These are phyloP conservation scores for Lipotes vexillifer DNA, from an alignment of 2,113 vertebrate genomes.

Conservation along the genomic window DNA sequence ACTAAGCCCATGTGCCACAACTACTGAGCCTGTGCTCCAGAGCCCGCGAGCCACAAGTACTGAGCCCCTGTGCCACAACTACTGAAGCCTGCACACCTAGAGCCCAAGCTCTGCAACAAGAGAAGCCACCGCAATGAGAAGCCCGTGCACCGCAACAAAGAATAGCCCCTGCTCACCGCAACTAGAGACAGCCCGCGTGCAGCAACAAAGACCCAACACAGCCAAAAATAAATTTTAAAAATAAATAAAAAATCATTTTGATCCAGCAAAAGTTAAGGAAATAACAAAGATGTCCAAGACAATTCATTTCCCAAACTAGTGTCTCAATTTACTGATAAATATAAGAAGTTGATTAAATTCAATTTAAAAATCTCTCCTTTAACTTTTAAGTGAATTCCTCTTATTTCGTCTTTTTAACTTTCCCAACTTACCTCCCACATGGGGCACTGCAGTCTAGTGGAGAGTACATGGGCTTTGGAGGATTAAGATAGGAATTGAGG, in stretches of 20 bases:
- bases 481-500: background rate
- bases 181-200: too few species aligned
- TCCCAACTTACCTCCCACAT: background rate
- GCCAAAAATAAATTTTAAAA: too few species aligned
- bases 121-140: too few species aligned
- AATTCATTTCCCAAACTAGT: background rate
- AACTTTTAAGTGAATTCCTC: background rate
- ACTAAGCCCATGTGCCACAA: too few species aligned
- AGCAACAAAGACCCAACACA: too few species aligned
- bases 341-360: background rate
- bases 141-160: too few species aligned
- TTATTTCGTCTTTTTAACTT: background rate
- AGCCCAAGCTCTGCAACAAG: too few species aligned
- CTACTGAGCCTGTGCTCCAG: too few species aligned
- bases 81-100: too few species aligned
- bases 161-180: too few species aligned
- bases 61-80: too few species aligned
- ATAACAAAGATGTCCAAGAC: background rate
- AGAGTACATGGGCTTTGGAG: background rate
- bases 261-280: background rate
- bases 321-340: background rate
- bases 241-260: background rate
- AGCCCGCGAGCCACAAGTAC: too few species aligned
- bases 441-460: background rate
- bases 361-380: background rate